phyloP scores from a whole-genome alignment of 2,797 vertebrate species.

The Danio choprae region DNA sequence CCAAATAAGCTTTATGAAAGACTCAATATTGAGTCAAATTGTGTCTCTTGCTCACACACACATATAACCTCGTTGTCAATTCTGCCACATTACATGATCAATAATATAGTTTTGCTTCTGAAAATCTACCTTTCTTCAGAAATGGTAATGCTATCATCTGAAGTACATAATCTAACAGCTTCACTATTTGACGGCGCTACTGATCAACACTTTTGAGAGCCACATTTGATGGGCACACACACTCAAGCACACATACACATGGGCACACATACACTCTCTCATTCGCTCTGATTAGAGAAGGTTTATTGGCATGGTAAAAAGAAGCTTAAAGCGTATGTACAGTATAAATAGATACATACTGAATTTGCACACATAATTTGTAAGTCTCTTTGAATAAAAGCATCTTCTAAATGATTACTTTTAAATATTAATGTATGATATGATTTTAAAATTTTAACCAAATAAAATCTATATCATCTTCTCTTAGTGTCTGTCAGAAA shows the following conservation, averaged over 20 bases:
- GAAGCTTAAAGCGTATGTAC: neutral
- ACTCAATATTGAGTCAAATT: neutral
- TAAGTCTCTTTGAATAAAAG: too few relatives aligned
- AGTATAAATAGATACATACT: neutral
- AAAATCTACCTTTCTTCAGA: neutral
- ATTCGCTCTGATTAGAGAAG: neutral
- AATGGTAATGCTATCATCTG: neutral
- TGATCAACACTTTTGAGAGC: slow-evolving; percentile 20
- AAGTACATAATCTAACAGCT: neutral
- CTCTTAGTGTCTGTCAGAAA: neutral
- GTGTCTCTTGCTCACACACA: neutral
- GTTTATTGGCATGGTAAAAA: neutral
- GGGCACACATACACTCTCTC: neutral
- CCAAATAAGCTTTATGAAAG: neutral
- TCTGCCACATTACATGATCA: neutral
- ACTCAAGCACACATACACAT: neutral
- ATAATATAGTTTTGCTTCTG: neutral
- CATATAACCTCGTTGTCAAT: neutral
- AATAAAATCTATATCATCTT: neutral
- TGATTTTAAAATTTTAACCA: neutral
- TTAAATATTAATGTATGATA: too few relatives aligned
- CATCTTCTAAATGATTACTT: too few relatives aligned
- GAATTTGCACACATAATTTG: neutral
- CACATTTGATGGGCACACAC: neutral
- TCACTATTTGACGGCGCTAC: neutral